A percentile compares a stretch with the other conserved stretches of the same genome.
These are phyloP conservation scores for Lateolabrax maculatus DNA, from an alignment of 2,797 vertebrate genomes.

Conservation along the genomic window DNA sequence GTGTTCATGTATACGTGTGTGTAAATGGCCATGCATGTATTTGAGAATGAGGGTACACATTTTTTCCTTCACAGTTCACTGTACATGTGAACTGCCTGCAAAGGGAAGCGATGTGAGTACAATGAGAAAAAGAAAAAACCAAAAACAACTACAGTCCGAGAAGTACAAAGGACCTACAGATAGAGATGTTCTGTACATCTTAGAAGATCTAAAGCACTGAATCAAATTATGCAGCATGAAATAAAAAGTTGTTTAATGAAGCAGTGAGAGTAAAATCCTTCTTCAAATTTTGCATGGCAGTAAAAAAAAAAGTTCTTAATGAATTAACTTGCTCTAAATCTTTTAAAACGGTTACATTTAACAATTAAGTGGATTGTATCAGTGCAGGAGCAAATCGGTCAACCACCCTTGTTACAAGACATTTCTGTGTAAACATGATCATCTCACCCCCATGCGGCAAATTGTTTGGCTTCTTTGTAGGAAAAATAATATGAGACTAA, in stretches of 20 bases:
- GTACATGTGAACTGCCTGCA: constrained; percentile 80
- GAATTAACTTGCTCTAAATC: neutral
- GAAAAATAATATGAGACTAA: constrained; percentile 45
- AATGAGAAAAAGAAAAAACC: constrained; percentile 62
- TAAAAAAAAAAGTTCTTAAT: neutral
- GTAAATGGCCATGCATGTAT: constrained; percentile 63
- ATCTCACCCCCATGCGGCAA: neutral
- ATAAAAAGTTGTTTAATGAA: constrained; percentile 40
- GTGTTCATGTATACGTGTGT: constrained; percentile 48
- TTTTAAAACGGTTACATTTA: constrained; percentile 22
- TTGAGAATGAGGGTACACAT: constrained; percentile 60
- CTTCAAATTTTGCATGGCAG: neutral
- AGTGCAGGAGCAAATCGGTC: neutral
- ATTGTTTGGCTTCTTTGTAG: constrained; percentile 19
- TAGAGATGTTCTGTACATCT: constrained; percentile 21
- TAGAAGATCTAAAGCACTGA: neutral
- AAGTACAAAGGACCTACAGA: constrained; percentile 28
- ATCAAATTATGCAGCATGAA: constrained; percentile 23
- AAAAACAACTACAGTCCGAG: constrained; percentile 31
- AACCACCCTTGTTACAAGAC: neutral
- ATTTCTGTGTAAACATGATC: neutral
- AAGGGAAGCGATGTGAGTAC: constrained; percentile 58
- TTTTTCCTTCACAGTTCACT: constrained; percentile 79
- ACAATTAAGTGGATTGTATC: neutral
- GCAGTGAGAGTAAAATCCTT: constrained; percentile 5